Evolutionary conservation across 2,888 invertebrate species (phyloP), one percentile per base, ranked within the genome.

Genomic region (Oxycera nigricornis): DNA sequence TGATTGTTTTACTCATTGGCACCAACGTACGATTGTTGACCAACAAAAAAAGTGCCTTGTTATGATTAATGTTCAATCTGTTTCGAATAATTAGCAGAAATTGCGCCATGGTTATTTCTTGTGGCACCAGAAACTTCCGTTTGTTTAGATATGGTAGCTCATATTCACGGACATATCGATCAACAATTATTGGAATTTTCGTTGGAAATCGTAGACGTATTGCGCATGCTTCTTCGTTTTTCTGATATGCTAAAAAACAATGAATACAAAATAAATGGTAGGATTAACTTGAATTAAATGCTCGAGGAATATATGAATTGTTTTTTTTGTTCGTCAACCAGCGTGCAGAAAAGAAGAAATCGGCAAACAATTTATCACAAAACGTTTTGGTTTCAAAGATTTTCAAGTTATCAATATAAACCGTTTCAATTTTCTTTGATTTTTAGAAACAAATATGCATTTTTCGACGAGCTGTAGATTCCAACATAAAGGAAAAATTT

Each of bases 61-160:
- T 88, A 24, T 87, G 86, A 79, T 86, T 85, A 55, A 88, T 85
- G 80, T 82, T 86, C 80, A 88, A 87, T 79, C 87, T 85, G 82
- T 86, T 87, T 76, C 88, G 82, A 77, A 95, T 92, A 76, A 95
- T 93, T 76, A 92, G 91, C 79, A 94, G 88, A 82, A 96, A 93
- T 85, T 95, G 95, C 65, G 94, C 94, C 90, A 95, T 93, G 0
- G 94, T 92, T 61, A 95, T 90, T 83, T 95, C 95, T 87, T 94
- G 93, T 1, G 95, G 96, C 14, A 96, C 94, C 80, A 96, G 86
- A 86, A 94, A 95, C 84, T 95, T 95, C 0, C 91, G 90, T 86
- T 95, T 95, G 82, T 94, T 94, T 83, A 95, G 82, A 14, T 89
- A 84, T 9, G 95, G 94, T 76, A 96, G 86, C 78, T 88, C 89